Conservation (phyloP, 2,113 vertebrate species). For the Catharus bicknelli region DNA sequence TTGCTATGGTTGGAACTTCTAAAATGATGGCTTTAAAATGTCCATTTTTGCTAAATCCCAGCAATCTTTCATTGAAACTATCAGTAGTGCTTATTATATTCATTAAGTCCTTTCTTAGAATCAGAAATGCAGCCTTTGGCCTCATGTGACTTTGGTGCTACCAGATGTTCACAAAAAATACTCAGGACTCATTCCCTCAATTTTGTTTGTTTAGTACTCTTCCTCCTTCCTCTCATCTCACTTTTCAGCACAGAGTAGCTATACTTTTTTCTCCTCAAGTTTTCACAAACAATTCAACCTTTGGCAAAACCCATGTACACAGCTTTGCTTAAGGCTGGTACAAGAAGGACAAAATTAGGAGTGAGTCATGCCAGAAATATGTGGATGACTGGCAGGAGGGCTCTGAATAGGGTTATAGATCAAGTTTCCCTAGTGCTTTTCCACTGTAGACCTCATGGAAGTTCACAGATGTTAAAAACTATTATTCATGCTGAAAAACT, state of each 20-base stretch:
- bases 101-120: neutral
- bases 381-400: neutral
- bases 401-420: neutral
- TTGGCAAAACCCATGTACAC: neutral
- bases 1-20: neutral
- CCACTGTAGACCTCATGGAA: neutral
- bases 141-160: neutral
- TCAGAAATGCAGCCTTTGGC: slow-evolving; percentile 1
- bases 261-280: neutral
- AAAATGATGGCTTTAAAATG: neutral
- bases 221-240: neutral
- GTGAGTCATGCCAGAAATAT: neutral
- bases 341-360: neutral
- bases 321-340: neutral
- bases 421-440: neutral
- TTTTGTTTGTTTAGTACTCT: slow-evolving; percentile 29
- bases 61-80: neutral
- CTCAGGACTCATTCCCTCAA: neutral
- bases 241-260: neutral
- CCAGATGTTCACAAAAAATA: slow-evolving; percentile 35
- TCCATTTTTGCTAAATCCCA: slow-evolving; percentile 15
- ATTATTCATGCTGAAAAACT: neutral
- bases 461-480: slow-evolving; percentile 9
- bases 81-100: neutral
- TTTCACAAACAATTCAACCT: neutral